Evolutionary conservation across 2,797 vertebrate genomes (phyloP), one percentile per base, ranked within the genome.

Genomic region (Momotus momota): DNA sequence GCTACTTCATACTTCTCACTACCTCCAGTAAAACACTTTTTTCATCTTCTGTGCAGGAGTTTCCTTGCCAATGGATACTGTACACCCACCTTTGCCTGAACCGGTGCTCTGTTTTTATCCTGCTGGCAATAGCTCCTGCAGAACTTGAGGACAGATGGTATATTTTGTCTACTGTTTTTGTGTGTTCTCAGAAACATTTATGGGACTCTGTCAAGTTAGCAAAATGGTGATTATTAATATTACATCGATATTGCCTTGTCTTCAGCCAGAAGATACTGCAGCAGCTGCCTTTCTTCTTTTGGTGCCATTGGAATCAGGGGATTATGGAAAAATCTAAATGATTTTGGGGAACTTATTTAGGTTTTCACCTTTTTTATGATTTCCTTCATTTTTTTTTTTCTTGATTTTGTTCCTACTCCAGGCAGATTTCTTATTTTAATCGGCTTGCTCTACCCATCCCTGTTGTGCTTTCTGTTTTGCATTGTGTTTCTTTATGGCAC

Each of bases 1-100:
- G 23, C 48, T 80, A 29, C 60, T 83, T 91, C 65, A 14, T 83
- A n/a, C 38, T 95, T 90, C 81, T 82, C 60, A 73, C 90, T 93
- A 43, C 81, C 12, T 67, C 51, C 88, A 86, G 64, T 85, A 80
- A 88, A 93, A 43, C 26, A 43, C 16, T 82, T 91, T 95, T 88
- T 82, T 81, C 73, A 60, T 52, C 51, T 70, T 85, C 64, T 35
- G 66, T 88, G 71, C 64, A 82, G 74, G 69, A 80, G 51, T 94
- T 93, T 92, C 55, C 60, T 92, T 95, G 81, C 67, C 86, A 93
- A 3, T 86, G 81, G 61, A 35, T 78, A 81, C 75, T 65, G 60
- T 65, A 93, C 86, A 91, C 94, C 92, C 88, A 93, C 93, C 86
- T 94, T 91, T 93, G 88, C 71, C 77, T 95, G 80, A 90, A 90